Evolutionary conservation across 2,797 vertebrate species (phyloP).

Genomic region (Pipistrellus nathusii): DNA sequence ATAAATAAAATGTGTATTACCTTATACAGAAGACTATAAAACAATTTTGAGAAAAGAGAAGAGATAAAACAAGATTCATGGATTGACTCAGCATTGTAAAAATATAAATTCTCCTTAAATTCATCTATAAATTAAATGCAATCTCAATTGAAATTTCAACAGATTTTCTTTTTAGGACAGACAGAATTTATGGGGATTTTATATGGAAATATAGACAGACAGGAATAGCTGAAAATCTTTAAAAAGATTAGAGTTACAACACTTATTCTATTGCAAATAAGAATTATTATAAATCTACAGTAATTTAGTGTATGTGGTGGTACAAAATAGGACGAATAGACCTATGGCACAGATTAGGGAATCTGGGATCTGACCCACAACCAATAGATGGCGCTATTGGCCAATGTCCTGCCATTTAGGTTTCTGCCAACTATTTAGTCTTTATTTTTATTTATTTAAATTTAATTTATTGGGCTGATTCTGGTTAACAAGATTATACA

Average conservation of each 20-base stretch:
- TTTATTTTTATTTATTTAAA: not conserved
- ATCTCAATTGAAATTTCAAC: not conserved
- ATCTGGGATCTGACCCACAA: not conserved
- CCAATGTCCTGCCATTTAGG: not conserved
- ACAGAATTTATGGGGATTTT: not conserved
- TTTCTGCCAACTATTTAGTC: not conserved
- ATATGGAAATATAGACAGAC: not conserved
- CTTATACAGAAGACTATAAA: not conserved
- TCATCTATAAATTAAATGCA: not conserved
- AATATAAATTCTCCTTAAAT: not conserved
- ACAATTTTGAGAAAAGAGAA: not conserved
- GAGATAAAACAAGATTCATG: not conserved
- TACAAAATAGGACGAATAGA: not conserved
- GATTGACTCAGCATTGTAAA: not conserved
- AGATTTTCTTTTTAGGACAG: not conserved
- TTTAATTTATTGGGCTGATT: not conserved
- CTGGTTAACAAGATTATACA: not conserved
- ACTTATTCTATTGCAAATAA: not conserved
- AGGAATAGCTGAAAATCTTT: constrained; percentile 6
- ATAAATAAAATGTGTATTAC: constrained; percentile 5
- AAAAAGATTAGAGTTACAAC: not conserved
- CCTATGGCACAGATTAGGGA: not conserved
- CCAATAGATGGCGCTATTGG: constrained; percentile 35
- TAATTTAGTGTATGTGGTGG: not conserved
- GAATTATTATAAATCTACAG: not conserved